phyloP scores from a whole-genome alignment of 92 coral and sea anemone species.

The Hydrozoanthus gracilis region DNA sequence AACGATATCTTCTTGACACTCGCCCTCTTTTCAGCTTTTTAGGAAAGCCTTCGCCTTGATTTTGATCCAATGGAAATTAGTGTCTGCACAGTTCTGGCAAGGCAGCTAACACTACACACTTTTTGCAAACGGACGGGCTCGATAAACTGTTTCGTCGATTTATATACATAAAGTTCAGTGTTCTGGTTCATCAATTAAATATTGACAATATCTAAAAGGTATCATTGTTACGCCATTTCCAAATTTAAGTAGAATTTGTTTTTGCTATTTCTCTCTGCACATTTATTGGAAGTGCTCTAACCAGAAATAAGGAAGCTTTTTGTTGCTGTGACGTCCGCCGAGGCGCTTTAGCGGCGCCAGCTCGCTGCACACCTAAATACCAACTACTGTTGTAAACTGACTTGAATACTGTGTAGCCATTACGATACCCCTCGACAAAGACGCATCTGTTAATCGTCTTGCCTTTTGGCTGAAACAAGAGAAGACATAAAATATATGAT shows the following conservation, averaged over 20 bases:
- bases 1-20: too few relatives aligned
- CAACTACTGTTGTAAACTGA: conserved; percentile 52
- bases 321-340: conserved; percentile 27
- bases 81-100: too few relatives aligned
- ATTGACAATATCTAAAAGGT: background rate
- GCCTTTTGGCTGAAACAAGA: conserved; percentile 55
- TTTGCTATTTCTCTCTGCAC: background rate
- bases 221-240: background rate
- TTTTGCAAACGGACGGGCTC: too few relatives aligned
- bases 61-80: too few relatives aligned
- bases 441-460: conserved; percentile 46
- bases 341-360: conserved; percentile 51
- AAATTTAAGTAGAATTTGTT: background rate
- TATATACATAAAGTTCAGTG: too few relatives aligned
- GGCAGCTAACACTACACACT: too few relatives aligned
- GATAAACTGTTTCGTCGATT: too few relatives aligned
- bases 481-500: background rate
- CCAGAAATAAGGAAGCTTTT: conserved; percentile 16
- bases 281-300: background rate
- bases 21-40: too few relatives aligned
- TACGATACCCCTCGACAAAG: conserved; percentile 55
- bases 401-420: conserved; percentile 57
- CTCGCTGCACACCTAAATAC: conserved; percentile 55
- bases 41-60: too few relatives aligned
- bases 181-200: too few relatives aligned